Evolutionary conservation across 1,140 invertebrate species (phyloP).

Genomic region (Hylyphantes graminicola): DNA sequence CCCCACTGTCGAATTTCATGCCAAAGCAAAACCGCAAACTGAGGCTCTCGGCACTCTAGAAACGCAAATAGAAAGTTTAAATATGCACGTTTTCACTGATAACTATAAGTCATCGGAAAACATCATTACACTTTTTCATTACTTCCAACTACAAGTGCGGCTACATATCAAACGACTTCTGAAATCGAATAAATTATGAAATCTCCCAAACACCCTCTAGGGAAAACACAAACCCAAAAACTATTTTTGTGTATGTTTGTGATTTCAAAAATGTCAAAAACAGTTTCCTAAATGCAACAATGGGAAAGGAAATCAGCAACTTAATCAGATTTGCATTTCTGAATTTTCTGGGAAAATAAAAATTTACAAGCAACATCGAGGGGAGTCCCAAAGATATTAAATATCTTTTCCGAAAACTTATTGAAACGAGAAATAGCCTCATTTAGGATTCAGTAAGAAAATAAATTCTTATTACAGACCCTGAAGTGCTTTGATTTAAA

Average conservation of each 20-base stretch:
- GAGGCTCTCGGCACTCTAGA: too few relatives aligned
- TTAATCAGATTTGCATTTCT: constrained; percentile 23
- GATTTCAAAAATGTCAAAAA: constrained; percentile 28
- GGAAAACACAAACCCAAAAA: neutral
- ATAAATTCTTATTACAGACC: constrained; percentile 10
- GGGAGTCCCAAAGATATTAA: constrained; percentile 26
- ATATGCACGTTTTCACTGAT: constrained; percentile 11
- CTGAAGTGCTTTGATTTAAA: constrained; percentile 18
- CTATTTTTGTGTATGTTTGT: neutral
- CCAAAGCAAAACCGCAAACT: too few relatives aligned
- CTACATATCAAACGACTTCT: neutral
- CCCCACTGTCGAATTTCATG: too few relatives aligned
- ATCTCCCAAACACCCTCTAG: too few relatives aligned
- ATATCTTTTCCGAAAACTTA: neutral
- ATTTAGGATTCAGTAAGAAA: constrained; percentile 29
- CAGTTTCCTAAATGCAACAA: neutral
- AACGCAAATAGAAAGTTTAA: constrained; percentile 22
- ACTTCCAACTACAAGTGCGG: neutral
- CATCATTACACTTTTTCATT: neutral
- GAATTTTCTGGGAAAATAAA: neutral
- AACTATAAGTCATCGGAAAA: neutral
- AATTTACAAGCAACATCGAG: neutral
- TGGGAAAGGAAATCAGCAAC: constrained; percentile 13
- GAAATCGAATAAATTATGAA: too few relatives aligned
- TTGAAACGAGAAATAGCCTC: constrained; percentile 35